These are phyloP conservation scores for Acanthochromis polyacanthus DNA, from an alignment of 2,113 vertebrate genomes.

Conservation along the genomic window DNA sequence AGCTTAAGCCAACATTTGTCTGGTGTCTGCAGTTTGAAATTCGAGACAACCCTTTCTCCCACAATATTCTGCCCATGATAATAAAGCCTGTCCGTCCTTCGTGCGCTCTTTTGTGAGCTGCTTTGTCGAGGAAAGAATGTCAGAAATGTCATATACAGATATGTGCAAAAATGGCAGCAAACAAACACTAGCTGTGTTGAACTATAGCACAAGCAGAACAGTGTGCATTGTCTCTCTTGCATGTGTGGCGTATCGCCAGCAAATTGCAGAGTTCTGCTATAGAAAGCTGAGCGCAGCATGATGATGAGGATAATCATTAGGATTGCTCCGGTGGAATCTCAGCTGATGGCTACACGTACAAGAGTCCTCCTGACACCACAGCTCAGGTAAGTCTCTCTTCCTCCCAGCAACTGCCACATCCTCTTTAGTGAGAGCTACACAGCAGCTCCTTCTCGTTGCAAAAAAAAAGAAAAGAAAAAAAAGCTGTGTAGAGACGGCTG, in stretches of 20 bases:
- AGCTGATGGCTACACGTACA: constrained; percentile 30
- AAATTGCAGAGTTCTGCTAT: constrained; percentile 18
- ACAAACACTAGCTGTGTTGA: not conserved
- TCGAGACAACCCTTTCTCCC: not conserved
- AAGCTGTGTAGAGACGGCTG: not conserved
- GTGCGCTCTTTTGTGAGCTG: not conserved
- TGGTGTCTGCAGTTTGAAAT: not conserved
- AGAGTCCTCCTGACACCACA: constrained; percentile 21
- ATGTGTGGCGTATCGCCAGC: not conserved
- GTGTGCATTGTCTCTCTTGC: not conserved
- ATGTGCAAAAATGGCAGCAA: not conserved
- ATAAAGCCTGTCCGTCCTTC: no score
- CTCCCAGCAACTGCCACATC: not conserved
- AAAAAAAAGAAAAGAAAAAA: not conserved
- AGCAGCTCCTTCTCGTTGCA: constrained; percentile 12
- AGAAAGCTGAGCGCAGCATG: constrained; percentile 18
- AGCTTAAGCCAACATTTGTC: not conserved
- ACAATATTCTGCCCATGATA: not conserved
- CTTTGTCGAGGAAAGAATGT: not conserved
- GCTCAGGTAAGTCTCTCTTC: constrained; percentile 31
- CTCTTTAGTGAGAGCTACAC: constrained; percentile 17
- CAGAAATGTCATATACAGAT: not conserved
- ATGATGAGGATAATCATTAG: constrained; percentile 51
- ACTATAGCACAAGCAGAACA: not conserved
- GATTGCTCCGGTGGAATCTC: constrained; percentile 40